phyloP scores from a whole-genome alignment of 2,113 vertebrate genomes.

The Hymenochirus boettgeri region DNA sequence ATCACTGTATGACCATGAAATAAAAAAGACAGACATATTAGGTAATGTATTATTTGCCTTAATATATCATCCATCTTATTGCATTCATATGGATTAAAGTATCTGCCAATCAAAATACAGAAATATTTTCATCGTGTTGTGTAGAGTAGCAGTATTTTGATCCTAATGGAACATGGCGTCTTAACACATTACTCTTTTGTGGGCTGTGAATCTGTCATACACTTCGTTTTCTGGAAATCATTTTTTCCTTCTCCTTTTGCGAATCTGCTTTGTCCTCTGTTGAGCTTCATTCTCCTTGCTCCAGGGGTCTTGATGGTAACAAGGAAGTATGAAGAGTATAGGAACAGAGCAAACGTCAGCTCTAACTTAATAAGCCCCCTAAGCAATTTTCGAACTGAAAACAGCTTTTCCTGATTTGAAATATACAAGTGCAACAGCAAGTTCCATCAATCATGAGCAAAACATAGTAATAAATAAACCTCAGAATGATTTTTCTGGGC shows the following conservation, averaged over 20 bases:
- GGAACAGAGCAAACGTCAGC: not conserved
- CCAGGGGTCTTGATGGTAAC: not conserved
- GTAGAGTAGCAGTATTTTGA: too few species aligned
- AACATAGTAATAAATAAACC: conserved; percentile 16
- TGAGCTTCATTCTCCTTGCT: not conserved
- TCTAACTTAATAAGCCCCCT: conserved; percentile 19
- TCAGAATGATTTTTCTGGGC: conserved; percentile 20
- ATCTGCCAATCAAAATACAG: too few species aligned
- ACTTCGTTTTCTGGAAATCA: not conserved
- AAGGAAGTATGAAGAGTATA: not conserved
- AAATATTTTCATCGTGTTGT: too few species aligned
- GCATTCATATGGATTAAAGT: too few species aligned
- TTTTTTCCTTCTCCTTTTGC: not conserved
- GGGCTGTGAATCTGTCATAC: not conserved
- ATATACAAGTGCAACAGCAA: not conserved
- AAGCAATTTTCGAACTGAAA: not conserved
- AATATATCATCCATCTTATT: too few species aligned
- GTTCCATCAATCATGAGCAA: conserved; percentile 21
- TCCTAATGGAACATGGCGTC: too few species aligned
- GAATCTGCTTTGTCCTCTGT: not conserved
- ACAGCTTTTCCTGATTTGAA: not conserved
- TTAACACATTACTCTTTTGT: too few species aligned
- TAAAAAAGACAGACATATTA: too few species aligned
- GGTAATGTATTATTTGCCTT: too few species aligned
- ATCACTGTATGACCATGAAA: too few species aligned